phyloP scores from a whole-genome alignment of 2,113 vertebrate genomes.

The Aramus guarauna region DNA sequence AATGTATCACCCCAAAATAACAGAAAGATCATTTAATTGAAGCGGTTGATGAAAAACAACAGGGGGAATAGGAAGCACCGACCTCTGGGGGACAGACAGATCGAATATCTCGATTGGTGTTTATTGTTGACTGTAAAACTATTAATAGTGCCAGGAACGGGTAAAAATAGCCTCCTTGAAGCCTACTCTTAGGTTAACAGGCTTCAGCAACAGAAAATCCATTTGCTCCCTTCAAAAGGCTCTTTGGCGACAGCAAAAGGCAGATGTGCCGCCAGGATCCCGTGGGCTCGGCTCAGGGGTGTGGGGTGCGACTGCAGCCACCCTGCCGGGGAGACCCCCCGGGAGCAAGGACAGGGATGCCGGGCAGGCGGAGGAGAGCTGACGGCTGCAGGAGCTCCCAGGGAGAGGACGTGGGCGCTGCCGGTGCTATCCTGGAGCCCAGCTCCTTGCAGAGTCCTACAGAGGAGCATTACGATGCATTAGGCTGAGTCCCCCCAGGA shows the following conservation, averaged over 20 bases:
- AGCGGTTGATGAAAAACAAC: neutral
- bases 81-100: constrained; percentile 36
- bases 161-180: constrained; percentile 51
- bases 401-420: neutral
- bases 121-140: neutral
- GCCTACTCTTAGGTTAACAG: neutral
- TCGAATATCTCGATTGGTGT: neutral
- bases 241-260: neutral
- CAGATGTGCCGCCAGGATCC: neutral
- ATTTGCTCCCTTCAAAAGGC: neutral
- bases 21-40: constrained; percentile 17
- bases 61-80: neutral
- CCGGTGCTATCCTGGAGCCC: neutral
- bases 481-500: neutral
- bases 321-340: neutral
- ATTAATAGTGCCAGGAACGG: constrained; percentile 30
- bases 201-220: neutral
- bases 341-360: neutral
- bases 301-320: fast-evolving
- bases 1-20: neutral
- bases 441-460: neutral
- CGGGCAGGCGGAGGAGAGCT: fast-evolving
- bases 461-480: neutral
- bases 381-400: neutral
- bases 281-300: neutral